These are phyloP conservation scores for Pseudomugil gertrudae DNA, from an alignment of 2,797 vertebrate genomes.

Conservation along the genomic window DNA sequence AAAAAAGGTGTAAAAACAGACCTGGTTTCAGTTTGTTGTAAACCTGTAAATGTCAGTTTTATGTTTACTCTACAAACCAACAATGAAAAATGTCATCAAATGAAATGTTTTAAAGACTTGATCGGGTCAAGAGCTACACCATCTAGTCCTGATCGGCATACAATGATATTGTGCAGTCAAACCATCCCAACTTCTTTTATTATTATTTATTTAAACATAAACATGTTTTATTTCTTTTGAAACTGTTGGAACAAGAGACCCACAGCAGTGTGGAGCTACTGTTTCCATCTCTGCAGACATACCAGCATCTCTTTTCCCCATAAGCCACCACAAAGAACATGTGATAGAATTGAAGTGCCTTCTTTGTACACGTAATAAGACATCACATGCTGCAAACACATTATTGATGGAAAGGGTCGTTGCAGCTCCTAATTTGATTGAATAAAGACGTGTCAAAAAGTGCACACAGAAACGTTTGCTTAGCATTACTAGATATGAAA, in stretches of 20 bases:
- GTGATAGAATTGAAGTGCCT: slow-evolving; percentile 58
- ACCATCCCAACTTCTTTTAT: neutral
- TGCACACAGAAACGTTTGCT: neutral
- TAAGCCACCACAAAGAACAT: slow-evolving; percentile 3
- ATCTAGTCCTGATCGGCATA: neutral
- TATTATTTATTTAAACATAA: neutral
- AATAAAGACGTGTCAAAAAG: slow-evolving; percentile 8
- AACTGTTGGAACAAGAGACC: neutral
- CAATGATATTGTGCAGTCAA: neutral
- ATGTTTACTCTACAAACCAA: neutral
- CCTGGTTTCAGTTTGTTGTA: neutral
- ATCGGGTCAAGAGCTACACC: neutral
- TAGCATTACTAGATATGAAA: neutral
- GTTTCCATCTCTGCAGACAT: slow-evolving; percentile 9
- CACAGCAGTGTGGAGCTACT: neutral
- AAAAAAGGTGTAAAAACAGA: slow-evolving; percentile 8
- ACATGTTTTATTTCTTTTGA: slow-evolving; percentile 18
- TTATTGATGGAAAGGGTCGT: slow-evolving; percentile 14
- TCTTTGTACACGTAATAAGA: slow-evolving; percentile 42
- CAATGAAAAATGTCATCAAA: neutral
- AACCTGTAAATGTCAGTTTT: slow-evolving; percentile 1
- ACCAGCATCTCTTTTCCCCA: slow-evolving; percentile 4
- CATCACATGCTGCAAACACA: slow-evolving; percentile 20
- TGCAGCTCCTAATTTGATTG: slow-evolving; percentile 8
- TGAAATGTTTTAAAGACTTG: neutral